These are phyloP conservation scores for Gadus chalcogrammus DNA, from an alignment of 2,113 vertebrate species.

Conservation along the genomic window DNA sequence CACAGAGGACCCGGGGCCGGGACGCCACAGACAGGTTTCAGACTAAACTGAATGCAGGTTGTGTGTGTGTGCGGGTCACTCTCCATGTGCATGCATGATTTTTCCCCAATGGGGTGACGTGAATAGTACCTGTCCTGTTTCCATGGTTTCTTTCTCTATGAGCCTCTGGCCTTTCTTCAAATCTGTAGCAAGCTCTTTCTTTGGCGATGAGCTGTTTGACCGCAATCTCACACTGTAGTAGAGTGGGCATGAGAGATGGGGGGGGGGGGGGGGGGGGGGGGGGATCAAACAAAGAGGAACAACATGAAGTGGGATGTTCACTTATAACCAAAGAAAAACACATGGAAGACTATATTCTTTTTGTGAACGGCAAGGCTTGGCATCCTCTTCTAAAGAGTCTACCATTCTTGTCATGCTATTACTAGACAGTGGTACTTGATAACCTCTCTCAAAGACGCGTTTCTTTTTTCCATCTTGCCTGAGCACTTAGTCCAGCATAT, in stretches of 20 bases:
- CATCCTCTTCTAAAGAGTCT: too few species aligned
- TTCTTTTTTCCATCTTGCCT: too few species aligned
- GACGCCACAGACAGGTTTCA: not conserved
- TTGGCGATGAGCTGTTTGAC: slow-evolving; percentile 44
- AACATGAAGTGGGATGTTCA: not conserved
- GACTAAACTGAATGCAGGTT: not conserved
- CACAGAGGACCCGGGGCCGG: slow-evolving; percentile 10
- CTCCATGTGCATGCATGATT: not conserved
- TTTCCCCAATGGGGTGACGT: not conserved
- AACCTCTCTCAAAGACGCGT: too few species aligned
- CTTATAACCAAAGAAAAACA: too few species aligned
- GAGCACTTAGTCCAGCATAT: too few species aligned
- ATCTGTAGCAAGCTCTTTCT: slow-evolving; percentile 22
- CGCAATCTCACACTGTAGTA: slow-evolving; percentile 55
- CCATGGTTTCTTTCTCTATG: slow-evolving; percentile 87
- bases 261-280: too few species aligned
- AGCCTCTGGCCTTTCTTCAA: slow-evolving; percentile 78
- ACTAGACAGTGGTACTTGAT: too few species aligned
- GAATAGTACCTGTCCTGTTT: slow-evolving; percentile 82
- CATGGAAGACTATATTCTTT: too few species aligned
- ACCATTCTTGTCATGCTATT: too few species aligned
- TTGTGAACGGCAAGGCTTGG: too few species aligned
- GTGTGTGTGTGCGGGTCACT: not conserved
- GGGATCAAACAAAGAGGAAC: not conserved
- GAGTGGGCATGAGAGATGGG: not conserved